Evolutionary conservation across 1,140 invertebrate species (phyloP).

Genomic region (Acyrthosiphon pisum): DNA sequence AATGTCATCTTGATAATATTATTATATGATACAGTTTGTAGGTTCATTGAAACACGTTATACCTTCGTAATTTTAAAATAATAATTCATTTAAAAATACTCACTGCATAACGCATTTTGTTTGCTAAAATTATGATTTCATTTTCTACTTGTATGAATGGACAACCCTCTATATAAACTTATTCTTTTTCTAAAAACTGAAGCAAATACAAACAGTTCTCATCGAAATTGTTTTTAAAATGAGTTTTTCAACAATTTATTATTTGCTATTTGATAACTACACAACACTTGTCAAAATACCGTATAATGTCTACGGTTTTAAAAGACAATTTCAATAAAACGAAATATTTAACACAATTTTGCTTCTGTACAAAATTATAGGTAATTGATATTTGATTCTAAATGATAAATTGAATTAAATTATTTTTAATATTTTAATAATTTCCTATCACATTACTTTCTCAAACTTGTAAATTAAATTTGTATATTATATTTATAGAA

Average conservation of each 20-base stretch:
- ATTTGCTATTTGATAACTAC: not conserved
- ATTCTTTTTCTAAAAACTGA: not conserved
- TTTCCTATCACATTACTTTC: not conserved
- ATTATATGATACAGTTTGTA: not conserved
- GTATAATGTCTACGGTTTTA: not conserved
- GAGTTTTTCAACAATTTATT: not conserved
- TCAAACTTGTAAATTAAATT: not conserved
- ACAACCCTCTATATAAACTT: not conserved
- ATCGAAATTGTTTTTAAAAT: not conserved
- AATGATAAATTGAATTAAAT: not conserved
- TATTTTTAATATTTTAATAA: not conserved
- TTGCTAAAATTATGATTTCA: not conserved
- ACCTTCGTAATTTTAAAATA: not conserved
- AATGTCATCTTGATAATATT: too few species aligned
- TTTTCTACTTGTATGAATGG: not conserved
- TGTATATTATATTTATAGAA: not conserved
- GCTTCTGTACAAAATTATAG: not conserved
- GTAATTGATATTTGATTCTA: not conserved
- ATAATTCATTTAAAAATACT: not conserved
- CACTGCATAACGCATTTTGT: not conserved
- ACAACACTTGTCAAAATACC: not conserved
- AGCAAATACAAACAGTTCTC: not conserved
- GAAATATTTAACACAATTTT: not conserved
- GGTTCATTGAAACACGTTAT: not conserved
- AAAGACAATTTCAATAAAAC: not conserved